Conservation (phyloP, 64 coral and sea anemone genomes). For the Pocillopora damicornis region DNA sequence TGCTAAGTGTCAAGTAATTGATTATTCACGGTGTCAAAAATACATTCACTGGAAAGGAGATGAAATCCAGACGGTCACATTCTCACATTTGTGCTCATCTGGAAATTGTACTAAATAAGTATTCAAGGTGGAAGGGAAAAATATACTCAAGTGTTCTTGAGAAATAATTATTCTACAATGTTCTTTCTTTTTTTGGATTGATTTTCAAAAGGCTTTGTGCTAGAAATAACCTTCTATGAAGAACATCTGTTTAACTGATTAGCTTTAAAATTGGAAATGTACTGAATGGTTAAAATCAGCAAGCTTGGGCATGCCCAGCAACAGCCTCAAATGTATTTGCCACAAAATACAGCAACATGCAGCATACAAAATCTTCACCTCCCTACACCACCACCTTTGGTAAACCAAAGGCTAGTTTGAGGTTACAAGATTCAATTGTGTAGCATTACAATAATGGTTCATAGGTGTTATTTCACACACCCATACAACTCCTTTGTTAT, state of each 20-base stretch:
- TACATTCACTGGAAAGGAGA: not conserved
- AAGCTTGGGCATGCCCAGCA: constrained; percentile 5
- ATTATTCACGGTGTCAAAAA: not conserved
- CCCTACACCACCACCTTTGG: not conserved
- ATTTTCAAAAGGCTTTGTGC: not conserved
- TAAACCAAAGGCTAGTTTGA: not conserved
- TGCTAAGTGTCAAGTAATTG: not conserved
- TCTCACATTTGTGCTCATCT: not conserved
- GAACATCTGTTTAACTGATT: constrained; percentile 14
- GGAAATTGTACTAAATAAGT: not conserved
- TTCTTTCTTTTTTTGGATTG: not conserved
- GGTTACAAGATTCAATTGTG: not conserved
- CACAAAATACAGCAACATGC: not conserved
- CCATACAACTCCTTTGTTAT: not conserved
- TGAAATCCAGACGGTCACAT: not conserved
- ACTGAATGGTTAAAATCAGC: not conserved
- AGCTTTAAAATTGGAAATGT: constrained; percentile 9
- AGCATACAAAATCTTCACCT: not conserved
- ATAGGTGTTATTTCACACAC: not conserved
- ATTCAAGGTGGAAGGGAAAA: no score
- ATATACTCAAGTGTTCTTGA: no score
- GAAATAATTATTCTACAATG: no score
- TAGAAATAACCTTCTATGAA: constrained; percentile 16
- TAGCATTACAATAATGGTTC: not conserved
- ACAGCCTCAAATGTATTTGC: not conserved